phyloP scores from a whole-genome alignment of 2,113 vertebrate species.

The Anser brachyrhynchus region DNA sequence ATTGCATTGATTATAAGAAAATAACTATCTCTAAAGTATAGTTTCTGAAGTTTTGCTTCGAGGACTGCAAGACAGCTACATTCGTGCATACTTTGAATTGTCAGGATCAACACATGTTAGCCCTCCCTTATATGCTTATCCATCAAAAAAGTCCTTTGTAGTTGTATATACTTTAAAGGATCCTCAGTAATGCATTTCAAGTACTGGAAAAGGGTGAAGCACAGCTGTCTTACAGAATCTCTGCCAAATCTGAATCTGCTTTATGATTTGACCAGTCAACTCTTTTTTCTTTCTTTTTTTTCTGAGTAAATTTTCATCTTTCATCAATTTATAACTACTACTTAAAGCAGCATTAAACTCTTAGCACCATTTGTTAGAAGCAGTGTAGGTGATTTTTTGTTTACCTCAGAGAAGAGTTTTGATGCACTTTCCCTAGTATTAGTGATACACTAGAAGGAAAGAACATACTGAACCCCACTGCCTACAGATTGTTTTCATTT shows the following conservation, averaged over 20 bases:
- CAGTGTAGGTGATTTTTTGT: not conserved
- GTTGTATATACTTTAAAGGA: not conserved
- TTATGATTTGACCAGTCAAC: not conserved
- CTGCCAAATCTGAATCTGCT: not conserved
- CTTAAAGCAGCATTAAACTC: not conserved
- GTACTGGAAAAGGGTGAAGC: not conserved
- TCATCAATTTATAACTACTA: not conserved
- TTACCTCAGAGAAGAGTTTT: not conserved
- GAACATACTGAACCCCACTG: not conserved
- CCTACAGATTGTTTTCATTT: not conserved
- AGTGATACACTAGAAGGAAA: not conserved
- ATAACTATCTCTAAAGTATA: not conserved
- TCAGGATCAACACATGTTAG: not conserved
- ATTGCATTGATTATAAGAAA: not conserved
- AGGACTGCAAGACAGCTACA: not conserved
- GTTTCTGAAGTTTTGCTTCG: conserved; percentile 12
- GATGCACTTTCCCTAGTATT: not conserved
- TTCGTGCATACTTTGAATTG: not conserved
- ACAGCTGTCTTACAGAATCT: not conserved
- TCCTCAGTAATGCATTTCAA: not conserved
- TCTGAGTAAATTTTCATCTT: not conserved
- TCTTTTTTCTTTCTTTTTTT: not conserved
- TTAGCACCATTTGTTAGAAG: not conserved
- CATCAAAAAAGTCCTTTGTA: not conserved
- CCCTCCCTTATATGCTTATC: not conserved